These are phyloP conservation scores for Melanocharis versteri DNA, from an alignment of 2,113 vertebrate species.

Conservation along the genomic window DNA sequence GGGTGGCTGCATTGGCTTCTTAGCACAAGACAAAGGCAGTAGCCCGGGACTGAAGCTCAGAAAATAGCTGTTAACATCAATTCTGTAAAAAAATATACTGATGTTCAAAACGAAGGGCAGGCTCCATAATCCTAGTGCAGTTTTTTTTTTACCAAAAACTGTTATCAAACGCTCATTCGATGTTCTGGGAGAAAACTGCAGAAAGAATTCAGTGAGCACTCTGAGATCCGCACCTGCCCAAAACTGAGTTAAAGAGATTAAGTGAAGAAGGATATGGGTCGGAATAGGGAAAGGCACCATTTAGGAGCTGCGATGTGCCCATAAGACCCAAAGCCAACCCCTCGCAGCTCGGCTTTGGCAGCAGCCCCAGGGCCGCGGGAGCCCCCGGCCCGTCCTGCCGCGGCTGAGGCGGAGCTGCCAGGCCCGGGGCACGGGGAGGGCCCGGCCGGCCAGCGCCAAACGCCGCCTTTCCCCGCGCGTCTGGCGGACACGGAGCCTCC, in stretches of 20 bases:
- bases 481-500: fast-evolving
- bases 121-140: background rate
- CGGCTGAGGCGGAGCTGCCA: background rate
- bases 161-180: background rate
- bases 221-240: background rate
- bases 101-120: background rate
- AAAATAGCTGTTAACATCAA: background rate
- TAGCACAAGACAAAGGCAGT: background rate
- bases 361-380: fast-evolving
- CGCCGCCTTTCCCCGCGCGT: background rate
- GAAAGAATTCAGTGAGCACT: background rate
- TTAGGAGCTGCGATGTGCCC: fast-evolving
- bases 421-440: too few relatives aligned
- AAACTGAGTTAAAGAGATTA: background rate
- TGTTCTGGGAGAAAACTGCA: background rate
- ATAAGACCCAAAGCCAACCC: fast-evolving
- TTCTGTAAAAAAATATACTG: background rate
- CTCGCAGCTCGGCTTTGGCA: fast-evolving
- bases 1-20: background rate
- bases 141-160: background rate
- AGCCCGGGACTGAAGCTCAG: background rate
- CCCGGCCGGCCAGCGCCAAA: background rate
- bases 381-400: fast-evolving
- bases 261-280: background rate
- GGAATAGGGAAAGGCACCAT: too few relatives aligned